These are phyloP conservation scores for Euplagia quadripunctaria DNA, from an alignment of 2,888 invertebrate genomes.

Conservation along the genomic window DNA sequence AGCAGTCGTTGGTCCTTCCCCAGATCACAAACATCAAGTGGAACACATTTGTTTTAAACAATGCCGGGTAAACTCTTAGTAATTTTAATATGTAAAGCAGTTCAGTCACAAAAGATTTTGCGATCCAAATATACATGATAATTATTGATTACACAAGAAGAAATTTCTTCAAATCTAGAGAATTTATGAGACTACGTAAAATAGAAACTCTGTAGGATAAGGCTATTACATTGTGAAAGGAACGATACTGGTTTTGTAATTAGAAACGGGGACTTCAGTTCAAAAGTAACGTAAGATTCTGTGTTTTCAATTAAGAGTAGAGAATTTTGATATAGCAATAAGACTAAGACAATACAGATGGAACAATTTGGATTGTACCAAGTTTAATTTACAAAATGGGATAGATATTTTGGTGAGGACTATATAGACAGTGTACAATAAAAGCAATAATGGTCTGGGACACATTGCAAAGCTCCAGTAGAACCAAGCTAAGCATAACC, in stretches of 20 bases:
- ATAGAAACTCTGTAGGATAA: neutral
- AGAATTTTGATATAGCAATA: neutral
- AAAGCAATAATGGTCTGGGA: neutral
- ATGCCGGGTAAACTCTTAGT: too few relatives aligned
- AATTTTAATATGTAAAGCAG: too few relatives aligned
- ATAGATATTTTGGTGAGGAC: neutral
- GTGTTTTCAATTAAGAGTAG: neutral
- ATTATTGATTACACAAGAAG: neutral
- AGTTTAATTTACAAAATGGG: neutral
- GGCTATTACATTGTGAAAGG: neutral
- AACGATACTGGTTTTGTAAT: neutral
- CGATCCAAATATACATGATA: neutral
- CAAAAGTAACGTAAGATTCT: neutral
- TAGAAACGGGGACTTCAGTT: neutral
- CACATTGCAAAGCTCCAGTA: neutral
- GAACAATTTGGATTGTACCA: neutral
- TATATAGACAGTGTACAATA: neutral
- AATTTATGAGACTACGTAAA: neutral
- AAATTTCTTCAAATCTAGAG: neutral
- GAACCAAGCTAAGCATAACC: too few relatives aligned
- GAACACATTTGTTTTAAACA: too few relatives aligned
- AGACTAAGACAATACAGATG: neutral
- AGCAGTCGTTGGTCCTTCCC: too few relatives aligned
- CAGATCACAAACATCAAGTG: too few relatives aligned
- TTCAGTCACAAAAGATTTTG: too few relatives aligned